These are phyloP conservation scores for Drosophila suboccidentalis DNA, from an alignment of 2,888 invertebrate species.

Conservation along the genomic window DNA sequence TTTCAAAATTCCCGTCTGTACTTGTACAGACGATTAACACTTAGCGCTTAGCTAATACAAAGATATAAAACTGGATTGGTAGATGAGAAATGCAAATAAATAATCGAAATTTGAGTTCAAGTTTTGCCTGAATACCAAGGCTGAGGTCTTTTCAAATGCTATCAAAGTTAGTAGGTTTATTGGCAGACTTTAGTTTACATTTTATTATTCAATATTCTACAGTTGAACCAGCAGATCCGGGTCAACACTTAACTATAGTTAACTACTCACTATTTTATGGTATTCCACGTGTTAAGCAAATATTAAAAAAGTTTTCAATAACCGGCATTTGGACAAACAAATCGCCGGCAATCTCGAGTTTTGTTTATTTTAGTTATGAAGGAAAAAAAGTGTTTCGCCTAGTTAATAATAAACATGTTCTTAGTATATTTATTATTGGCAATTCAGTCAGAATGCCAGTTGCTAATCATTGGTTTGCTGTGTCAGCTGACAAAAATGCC, in stretches of 20 bases:
- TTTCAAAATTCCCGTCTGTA: conserved; percentile 23
- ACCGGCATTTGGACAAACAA: conserved; percentile 45
- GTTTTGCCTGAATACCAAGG: conserved; percentile 49
- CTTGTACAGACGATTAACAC: conserved; percentile 38
- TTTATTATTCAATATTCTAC: background rate
- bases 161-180: conserved; percentile 28
- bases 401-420: conserved; percentile 17
- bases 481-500: conserved; percentile 53
- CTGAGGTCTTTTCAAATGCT: conserved; percentile 27
- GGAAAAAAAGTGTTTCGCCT: conserved; percentile 17
- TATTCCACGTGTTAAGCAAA: conserved; percentile 24
- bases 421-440: conserved; percentile 24
- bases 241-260: conserved; percentile 32
- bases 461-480: conserved; percentile 16
- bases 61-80: conserved; percentile 26
- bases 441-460: conserved; percentile 14
- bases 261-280: background rate
- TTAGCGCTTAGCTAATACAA: conserved; percentile 61
- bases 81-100: conserved; percentile 62
- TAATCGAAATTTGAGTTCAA: conserved; percentile 54
- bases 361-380: conserved; percentile 9
- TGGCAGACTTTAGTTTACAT: background rate
- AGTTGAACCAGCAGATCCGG: conserved; percentile 31
- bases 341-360: conserved; percentile 21
- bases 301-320: conserved; percentile 9